Percentiles rank a stretch among this genome's conserved stretches.
Conservation (phyloP, 1,140 invertebrate species). For the Aradophagus sp. region DNA sequence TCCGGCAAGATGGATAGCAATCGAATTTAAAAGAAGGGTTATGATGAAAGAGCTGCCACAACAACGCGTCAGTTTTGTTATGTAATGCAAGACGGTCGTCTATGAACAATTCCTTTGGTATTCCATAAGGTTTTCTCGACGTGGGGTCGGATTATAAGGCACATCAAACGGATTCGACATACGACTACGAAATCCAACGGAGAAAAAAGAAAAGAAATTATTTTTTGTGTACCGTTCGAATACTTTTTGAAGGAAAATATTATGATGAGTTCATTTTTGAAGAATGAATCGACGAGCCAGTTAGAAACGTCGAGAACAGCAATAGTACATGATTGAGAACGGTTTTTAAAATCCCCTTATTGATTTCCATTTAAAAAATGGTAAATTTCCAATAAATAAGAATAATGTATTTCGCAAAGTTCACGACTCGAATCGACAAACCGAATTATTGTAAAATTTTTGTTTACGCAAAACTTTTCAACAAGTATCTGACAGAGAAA, state of each 20-base stretch:
- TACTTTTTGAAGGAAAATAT: conserved; percentile 5
- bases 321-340: too few relatives aligned
- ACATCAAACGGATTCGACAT: conserved; percentile 12
- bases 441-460: too few relatives aligned
- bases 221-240: conserved; percentile 23
- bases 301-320: too few relatives aligned
- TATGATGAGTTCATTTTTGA: conserved; percentile 21
- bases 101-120: conserved; percentile 21
- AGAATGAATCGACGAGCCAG: neutral
- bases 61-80: conserved; percentile 33
- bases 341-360: too few relatives aligned
- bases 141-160: conserved; percentile 22
- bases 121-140: conserved; percentile 23
- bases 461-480: too few relatives aligned
- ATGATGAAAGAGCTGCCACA: conserved; percentile 51
- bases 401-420: too few relatives aligned
- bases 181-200: neutral
- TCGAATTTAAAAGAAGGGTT: conserved; percentile 48
- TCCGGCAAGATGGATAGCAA: conserved; percentile 42
- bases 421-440: too few relatives aligned
- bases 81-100: conserved; percentile 22
- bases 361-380: too few relatives aligned
- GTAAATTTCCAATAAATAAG: too few relatives aligned
- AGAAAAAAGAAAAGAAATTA: conserved; percentile 11
- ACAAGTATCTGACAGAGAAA: too few relatives aligned